These are phyloP conservation scores for Indicator indicator DNA, from an alignment of 2,113 vertebrate species.

Conservation along the genomic window DNA sequence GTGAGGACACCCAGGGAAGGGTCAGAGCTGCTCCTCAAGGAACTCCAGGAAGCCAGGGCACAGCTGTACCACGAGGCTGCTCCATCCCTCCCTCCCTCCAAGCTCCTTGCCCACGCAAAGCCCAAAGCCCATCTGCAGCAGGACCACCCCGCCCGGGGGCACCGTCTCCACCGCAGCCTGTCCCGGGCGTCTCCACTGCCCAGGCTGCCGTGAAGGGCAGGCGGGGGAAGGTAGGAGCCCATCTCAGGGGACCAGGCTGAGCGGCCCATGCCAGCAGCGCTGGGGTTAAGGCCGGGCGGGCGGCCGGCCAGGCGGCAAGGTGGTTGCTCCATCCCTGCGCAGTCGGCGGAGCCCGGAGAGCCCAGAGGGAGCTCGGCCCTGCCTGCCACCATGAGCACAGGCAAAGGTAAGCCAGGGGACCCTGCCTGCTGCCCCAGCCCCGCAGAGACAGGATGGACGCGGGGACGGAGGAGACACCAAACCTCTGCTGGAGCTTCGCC, in stretches of 20 bases:
- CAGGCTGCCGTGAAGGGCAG: fast-evolving
- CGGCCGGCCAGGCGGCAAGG: slow-evolving; percentile 67
- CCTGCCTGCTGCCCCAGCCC: background rate
- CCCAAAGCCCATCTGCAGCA: background rate
- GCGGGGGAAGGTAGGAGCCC: background rate
- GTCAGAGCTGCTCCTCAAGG: background rate
- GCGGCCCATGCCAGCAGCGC: background rate
- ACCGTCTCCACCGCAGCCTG: background rate
- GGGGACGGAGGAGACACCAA: background rate
- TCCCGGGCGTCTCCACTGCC: background rate
- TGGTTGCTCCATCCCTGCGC: slow-evolving; percentile 60
- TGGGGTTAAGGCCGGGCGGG: slow-evolving; percentile 57
- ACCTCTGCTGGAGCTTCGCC: background rate
- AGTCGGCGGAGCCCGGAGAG: slow-evolving; percentile 44
- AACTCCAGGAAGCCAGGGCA: background rate
- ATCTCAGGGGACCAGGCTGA: fast-evolving
- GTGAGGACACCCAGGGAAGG: background rate
- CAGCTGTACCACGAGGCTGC: fast-evolving
- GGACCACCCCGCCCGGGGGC: background rate
- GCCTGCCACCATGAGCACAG: slow-evolving; percentile 57
- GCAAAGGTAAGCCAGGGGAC: slow-evolving; percentile 68
- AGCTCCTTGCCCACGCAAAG: fast-evolving
- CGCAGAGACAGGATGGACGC: background rate
- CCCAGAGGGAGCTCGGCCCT: slow-evolving; percentile 1
- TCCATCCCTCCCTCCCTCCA: background rate